phyloP scores from a whole-genome alignment of 1,140 invertebrate species.

The Holcopasites calliopsidis region DNA sequence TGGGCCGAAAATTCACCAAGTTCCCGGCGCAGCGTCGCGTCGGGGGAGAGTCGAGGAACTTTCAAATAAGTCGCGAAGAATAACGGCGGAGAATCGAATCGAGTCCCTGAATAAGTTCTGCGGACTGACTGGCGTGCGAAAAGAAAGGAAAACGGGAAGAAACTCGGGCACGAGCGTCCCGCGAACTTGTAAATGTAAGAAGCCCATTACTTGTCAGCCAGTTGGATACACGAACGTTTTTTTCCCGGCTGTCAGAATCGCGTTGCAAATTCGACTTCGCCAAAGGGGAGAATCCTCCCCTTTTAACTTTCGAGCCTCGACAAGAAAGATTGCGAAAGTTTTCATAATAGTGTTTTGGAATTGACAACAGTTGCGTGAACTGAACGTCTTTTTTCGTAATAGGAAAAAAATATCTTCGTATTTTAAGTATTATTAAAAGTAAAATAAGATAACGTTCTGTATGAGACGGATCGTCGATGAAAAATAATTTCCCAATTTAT shows the following conservation, averaged over 20 bases:
- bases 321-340: background rate
- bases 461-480: too few relatives aligned
- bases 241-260: background rate
- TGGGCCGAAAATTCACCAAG: background rate
- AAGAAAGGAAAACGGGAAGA: background rate
- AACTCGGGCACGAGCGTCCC: background rate
- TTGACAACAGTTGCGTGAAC: background rate
- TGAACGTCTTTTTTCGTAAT: too few relatives aligned
- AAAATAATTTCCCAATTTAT: too few relatives aligned
- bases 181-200: slow-evolving; percentile 9
- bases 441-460: too few relatives aligned
- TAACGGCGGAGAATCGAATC: background rate
- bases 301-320: background rate
- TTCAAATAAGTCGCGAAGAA: background rate
- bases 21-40: background rate
- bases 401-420: too few relatives aligned
- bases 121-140: background rate
- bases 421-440: too few relatives aligned
- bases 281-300: background rate
- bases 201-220: background rate
- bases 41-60: background rate
- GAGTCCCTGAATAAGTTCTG: background rate
- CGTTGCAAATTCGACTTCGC: background rate
- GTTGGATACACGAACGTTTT: too few relatives aligned
- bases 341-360: background rate